Base-by-base conservation (phyloP, 37 sponge, comb jelly and placozoan genomes). In the Halisarca cf. caerulea region DNA sequence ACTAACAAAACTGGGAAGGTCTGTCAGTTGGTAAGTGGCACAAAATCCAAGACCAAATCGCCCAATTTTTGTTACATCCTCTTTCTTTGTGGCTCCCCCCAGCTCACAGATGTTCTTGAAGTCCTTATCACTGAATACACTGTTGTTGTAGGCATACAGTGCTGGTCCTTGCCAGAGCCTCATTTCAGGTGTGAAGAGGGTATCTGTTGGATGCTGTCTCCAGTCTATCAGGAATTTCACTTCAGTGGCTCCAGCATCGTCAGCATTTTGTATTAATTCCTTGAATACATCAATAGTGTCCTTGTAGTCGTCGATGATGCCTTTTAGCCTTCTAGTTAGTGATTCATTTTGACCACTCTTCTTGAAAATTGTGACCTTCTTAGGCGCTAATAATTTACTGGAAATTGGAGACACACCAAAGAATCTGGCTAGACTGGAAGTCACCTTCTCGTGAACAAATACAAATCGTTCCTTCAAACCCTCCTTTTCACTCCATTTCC, bases 221-320 rank as follows among this genome's bases (percentile, higher is more conserved):
- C 92, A 89, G 77, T 95, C 92, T 2, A 95, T 45, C 20, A 95
- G 80, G 80, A 95, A 89, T 69, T 89, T 89, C 14, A 95, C 87
- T 75, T 90, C 71, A 25, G 73, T 87, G 2, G 95, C 95, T 59
- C 60, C 60, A 32, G 95, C 95, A 89, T 95, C 95, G 81, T 95
- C 95, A 47, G 95, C 95, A 92, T 95, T 95, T 75, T 95, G 95
- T 27, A 92, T 84, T 8, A 95, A 69, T 57, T 95, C 95, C 66
- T 95, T 95, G 81, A 95, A 89, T 43, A 95, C 87, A 75, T 89
- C 92, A 44, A 86, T 83, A 47, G 87, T 72, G 30, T 55, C 80
- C 34, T 75, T 80, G 79, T 95, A 95, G 24, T 87, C 95, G 47
- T 80, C 47, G 38, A 95, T 61, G 23, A 92, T 92, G 9, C 79